phyloP scores from a whole-genome alignment of 2,888 invertebrate species.

The Stenoptilia bipunctidactyla region DNA sequence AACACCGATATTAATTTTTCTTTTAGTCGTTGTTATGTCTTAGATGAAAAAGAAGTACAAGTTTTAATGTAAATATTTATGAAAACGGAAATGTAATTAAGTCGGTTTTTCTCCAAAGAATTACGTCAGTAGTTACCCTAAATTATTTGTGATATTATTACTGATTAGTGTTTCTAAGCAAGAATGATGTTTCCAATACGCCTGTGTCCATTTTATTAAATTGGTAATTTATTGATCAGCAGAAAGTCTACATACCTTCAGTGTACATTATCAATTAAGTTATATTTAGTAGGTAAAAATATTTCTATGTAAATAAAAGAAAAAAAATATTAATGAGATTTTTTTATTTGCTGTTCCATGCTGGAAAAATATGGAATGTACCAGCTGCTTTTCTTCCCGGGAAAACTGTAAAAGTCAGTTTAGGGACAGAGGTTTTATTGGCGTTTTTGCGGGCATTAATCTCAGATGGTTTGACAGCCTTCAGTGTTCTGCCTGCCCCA shows the following conservation, averaged over 20 bases:
- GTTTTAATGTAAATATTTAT: neutral
- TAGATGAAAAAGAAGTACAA: neutral
- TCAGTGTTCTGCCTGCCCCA: too few relatives aligned
- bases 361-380: too few relatives aligned
- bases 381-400: too few relatives aligned
- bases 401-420: too few relatives aligned
- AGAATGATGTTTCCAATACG: neutral
- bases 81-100: neutral
- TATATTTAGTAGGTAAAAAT: slow-evolving; percentile 57
- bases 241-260: neutral
- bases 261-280: slow-evolving; percentile 24
- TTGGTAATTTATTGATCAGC: slow-evolving; percentile 1
- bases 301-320: slow-evolving; percentile 65
- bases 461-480: too few relatives aligned
- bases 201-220: neutral
- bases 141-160: slow-evolving; percentile 61
- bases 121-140: slow-evolving; percentile 50
- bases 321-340: too few relatives aligned
- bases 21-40: neutral
- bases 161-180: slow-evolving; percentile 5
- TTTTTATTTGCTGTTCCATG: too few relatives aligned
- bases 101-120: neutral
- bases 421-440: too few relatives aligned
- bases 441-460: too few relatives aligned
- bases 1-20: neutral